Evolutionary conservation across 2,888 invertebrate species (phyloP).

Genomic region (Desoria tigrina): DNA sequence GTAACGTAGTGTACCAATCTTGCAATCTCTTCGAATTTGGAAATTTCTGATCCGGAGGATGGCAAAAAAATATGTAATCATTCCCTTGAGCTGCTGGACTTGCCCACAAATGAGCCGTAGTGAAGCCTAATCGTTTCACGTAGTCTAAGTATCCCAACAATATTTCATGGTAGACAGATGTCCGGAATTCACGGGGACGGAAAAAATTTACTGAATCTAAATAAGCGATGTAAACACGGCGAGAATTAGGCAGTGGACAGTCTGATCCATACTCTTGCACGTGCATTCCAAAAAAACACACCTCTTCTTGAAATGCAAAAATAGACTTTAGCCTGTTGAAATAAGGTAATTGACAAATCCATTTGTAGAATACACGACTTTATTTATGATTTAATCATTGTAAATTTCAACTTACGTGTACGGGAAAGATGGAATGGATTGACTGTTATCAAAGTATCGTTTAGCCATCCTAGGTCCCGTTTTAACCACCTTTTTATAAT

Average conservation of each 20-base stretch:
- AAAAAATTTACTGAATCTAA: constrained; percentile 99
- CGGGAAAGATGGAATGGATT: constrained; percentile 69
- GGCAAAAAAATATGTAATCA: constrained; percentile 99
- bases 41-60: constrained; percentile 98
- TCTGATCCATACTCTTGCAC: constrained; percentile 99
- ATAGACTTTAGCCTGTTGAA: constrained; percentile 83
- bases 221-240: constrained; percentile 98
- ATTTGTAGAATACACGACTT: too few relatives aligned
- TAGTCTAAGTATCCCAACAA: constrained; percentile 97
- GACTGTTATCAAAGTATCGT: constrained; percentile 69
- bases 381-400: too few relatives aligned
- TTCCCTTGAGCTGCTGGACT: constrained; percentile 99
- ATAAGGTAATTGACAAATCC: too few relatives aligned
- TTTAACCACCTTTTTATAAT: constrained; percentile 95
- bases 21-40: constrained; percentile 98
- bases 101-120: constrained; percentile 99
- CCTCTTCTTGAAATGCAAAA: constrained; percentile 99
- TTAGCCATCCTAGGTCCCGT: constrained; percentile 95
- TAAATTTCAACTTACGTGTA: constrained; percentile 58
- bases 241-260: constrained; percentile 88
- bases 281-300: constrained; percentile 99
- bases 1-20: constrained; percentile 99
- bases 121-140: constrained; percentile 94
- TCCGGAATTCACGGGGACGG: constrained; percentile 91
- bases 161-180: constrained; percentile 98